Conservation (phyloP, 2,888 invertebrate genomes). For the Lutraria lutraria region DNA sequence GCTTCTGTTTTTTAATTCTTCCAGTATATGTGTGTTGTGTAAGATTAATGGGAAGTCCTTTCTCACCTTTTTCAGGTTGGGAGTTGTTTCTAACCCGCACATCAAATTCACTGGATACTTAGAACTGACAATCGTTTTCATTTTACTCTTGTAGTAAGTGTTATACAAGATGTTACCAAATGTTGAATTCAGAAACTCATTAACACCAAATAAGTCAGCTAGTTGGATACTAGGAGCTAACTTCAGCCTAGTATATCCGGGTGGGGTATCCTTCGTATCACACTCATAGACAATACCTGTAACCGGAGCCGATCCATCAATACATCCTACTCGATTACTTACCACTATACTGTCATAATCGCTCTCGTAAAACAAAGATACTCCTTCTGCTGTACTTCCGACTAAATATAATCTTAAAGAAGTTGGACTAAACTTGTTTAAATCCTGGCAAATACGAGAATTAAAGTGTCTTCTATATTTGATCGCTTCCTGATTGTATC, state of each 20-base stretch:
- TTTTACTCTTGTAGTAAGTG: not conserved
- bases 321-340: not conserved
- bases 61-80: not conserved
- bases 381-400: conserved; percentile 14
- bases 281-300: not conserved
- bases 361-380: not conserved
- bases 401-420: not conserved
- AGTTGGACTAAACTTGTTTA: not conserved
- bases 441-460: not conserved
- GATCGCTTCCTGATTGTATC: not conserved
- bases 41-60: not conserved
- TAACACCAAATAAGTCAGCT: not conserved
- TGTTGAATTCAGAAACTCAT: not conserved
- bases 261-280: not conserved
- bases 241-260: conserved; percentile 7
- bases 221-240: not conserved
- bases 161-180: not conserved
- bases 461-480: not conserved
- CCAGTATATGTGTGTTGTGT: not conserved
- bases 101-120: not conserved
- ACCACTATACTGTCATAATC: not conserved
- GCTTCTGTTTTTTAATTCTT: not conserved
- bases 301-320: not conserved
- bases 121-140: not conserved
- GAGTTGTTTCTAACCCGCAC: not conserved